Percentiles rank a stretch among this genome's conserved stretches.
Conservation (phyloP, 2,888 invertebrate species). For the Folsomia candida region DNA sequence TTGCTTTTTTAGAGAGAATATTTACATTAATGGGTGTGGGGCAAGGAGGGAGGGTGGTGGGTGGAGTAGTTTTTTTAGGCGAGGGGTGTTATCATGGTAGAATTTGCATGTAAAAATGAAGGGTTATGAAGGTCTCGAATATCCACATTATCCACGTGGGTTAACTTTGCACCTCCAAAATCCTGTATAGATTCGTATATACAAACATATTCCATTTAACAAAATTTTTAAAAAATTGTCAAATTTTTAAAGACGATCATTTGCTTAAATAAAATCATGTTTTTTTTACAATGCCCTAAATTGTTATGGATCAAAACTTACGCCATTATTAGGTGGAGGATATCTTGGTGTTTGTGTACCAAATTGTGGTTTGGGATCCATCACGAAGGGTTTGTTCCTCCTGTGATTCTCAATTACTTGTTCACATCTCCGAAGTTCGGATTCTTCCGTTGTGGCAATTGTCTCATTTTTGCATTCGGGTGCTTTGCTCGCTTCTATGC, state of each 20-base stretch:
- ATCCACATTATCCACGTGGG: conserved; percentile 41
- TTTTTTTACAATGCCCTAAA: no score
- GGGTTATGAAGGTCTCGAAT: conserved; percentile 30
- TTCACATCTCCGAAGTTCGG: conserved; percentile 15
- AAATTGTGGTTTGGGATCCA: neutral
- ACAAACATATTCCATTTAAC: no score
- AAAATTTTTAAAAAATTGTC: neutral
- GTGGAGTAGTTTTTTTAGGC: neutral
- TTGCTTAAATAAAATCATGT: no score
- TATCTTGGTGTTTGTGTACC: neutral
- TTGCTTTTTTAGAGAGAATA: neutral
- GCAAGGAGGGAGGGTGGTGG: no score
- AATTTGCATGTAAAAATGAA: neutral
- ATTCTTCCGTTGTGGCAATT: conserved; percentile 21
- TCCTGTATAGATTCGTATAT: conserved; percentile 11
- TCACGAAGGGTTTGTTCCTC: neutral
- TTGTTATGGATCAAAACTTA: neutral
- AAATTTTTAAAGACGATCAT: no score
- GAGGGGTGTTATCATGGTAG: neutral
- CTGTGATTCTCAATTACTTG: conserved; percentile 1
- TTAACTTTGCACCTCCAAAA: conserved; percentile 18
- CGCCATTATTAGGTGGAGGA: neutral
- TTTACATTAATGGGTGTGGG: no score
- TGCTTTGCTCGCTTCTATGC: conserved; percentile 29
- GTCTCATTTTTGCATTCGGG: conserved; percentile 37